Base-by-base conservation (phyloP, 2,888 invertebrate genomes). In the Branchellion lobata region DNA sequence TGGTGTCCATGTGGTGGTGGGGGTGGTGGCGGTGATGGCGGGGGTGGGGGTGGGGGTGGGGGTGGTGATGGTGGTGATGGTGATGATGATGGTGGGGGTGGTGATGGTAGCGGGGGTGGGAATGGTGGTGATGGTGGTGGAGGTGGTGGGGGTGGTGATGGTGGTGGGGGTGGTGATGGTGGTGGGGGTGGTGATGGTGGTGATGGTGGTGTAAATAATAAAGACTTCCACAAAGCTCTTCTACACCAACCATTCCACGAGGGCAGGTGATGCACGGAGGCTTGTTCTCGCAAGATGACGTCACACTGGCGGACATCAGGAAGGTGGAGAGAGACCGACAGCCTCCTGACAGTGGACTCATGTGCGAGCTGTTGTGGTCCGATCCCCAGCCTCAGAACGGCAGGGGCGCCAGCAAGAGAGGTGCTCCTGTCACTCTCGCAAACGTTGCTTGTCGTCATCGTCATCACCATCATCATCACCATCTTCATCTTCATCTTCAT, bases 341-440 rank as follows among this genome's bases (percentile, higher is more conserved):
- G 86, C 99, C 99, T 1, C 98, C 99, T 0, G 97, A 96, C 85
- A 94, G 95, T 85, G 96, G 92, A 81, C 90, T 94, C 82, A 99
- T 99, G 99, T 99, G 98, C 87, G 99, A 99, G 87, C 89, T 99
- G 78, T 90, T 99, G 27, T 99, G 99, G 99, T 96, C 96, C 0
- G 99, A 99, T 89, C 99, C 99, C 0, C 96, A 97, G 86, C 93
- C 93, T 11, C 92, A 93, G 89, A 86, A 87, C 78, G 99, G 99
- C 0, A 90, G 95, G 53, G 92, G 95, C 0, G 93, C 95, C 0
- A 96, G 96, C 82, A 98, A 97, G 88, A 91, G 99, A 81, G 99
- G 61, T 57, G 61, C 24, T 5, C 18, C 18, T n/a, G n/a, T n/a
- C n/a, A n/a, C n/a, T n/a, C n/a, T n/a, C n/a, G n/a, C n/a, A n/a